Evolutionary conservation across 2,113 vertebrate species (phyloP), one percentile per base, ranked within the genome.

Genomic region (Nothobranchius furzeri): DNA sequence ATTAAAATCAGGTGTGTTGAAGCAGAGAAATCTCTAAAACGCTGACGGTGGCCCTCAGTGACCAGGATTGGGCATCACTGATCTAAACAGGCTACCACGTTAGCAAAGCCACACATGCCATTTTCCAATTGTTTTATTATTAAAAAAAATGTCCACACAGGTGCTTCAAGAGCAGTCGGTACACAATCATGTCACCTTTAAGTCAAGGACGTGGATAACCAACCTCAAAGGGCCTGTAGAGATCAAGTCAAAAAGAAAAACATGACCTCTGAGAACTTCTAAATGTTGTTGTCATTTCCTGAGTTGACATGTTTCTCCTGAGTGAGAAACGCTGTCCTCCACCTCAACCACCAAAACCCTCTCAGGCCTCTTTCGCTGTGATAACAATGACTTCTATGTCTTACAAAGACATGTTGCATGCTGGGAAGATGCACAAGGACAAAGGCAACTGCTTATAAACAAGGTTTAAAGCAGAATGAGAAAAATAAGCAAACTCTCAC

Each of bases 271-370:
- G 17, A 47, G n/a, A 50, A 35, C 6, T 36, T 49, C 42, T 14
- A 0, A 1, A 25, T 40, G 5, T 24, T 49, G 35, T 40, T n/a
- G 20, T 30, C 24, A 51, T 43, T 60, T 67, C 54, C 57, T 20
- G 58, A 60, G 60, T 51, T 13, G 47, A 55, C 54, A 58, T 42
- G 69, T 68, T 50, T 60, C 55, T 49, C 60, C 66, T 70, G 75
- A 83, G 83, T 80, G 85, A 79, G 64, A 81, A 85, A 78, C 20
- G 57, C 52, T 78, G 80, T 88, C 78, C 14, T 36, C 17, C 40
- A 15, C 62, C 13, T 46, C 35, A 58, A 79, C 90, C 80, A 90
- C 48, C 20, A 37, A 90, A 87, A 87, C 66, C 54, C 88, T 83
- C 81, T 90, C 82, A 86, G 80, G 49, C 25, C 12, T 60, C 65